Percentiles rank a stretch among this genome's conserved stretches.
These are phyloP conservation scores for Drosophila paramelanica DNA, from an alignment of 2,888 invertebrate genomes.

Conservation along the genomic window DNA sequence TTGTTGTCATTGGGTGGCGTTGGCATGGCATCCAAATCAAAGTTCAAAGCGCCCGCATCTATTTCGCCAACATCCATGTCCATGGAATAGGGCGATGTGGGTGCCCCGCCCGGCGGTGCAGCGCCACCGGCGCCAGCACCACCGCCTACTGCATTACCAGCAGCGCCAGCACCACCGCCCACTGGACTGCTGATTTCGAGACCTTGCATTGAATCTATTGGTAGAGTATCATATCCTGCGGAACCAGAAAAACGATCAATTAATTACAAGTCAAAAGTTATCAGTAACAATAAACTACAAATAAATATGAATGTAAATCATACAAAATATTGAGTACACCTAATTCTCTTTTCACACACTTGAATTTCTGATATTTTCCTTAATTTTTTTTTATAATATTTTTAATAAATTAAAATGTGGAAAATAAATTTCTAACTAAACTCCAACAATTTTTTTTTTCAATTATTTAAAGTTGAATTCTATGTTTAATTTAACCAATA, in stretches of 20 bases:
- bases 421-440: no score
- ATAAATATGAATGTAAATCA: no score
- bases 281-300: no score
- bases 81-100: slow-evolving; percentile 89
- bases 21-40: slow-evolving; percentile 91
- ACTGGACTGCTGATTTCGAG: slow-evolving; percentile 91
- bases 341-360: no score
- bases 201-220: slow-evolving; percentile 98
- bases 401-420: no score
- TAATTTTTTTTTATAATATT: no score
- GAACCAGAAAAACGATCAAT: slow-evolving; percentile 45
- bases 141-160: slow-evolving; percentile 73
- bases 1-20: slow-evolving; percentile 95
- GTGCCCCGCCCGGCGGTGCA: slow-evolving; percentile 84
- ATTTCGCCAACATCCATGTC: slow-evolving; percentile 95
- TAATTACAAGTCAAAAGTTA: background rate
- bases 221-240: slow-evolving; percentile 97
- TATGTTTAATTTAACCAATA: no score
- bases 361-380: no score
- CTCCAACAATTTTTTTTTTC: no score
- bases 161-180: slow-evolving; percentile 73
- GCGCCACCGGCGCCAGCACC: slow-evolving; percentile 60
- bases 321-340: no score
- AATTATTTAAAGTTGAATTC: no score
- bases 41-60: slow-evolving; percentile 90